Evolutionary conservation across 2,888 invertebrate species (phyloP).

Genomic region (Drosophila recens): DNA sequence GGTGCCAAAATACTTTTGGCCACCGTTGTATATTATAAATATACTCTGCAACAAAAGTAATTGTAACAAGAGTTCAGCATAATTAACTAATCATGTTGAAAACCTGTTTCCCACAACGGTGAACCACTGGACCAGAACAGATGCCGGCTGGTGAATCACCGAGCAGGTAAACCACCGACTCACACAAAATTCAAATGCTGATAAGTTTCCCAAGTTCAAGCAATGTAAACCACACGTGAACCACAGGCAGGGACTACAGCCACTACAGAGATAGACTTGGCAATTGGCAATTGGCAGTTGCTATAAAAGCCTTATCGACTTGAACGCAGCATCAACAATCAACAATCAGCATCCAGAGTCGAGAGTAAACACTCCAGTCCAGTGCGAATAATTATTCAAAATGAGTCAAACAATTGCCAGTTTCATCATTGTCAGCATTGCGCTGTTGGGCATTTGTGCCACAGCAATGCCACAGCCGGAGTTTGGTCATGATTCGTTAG

Average conservation of each 20-base stretch:
- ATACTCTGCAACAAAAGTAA: too few relatives aligned
- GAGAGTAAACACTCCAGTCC: conserved; percentile 10
- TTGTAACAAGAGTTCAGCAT: not conserved
- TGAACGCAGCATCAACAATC: conserved; percentile 38
- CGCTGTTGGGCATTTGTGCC: conserved; percentile 27
- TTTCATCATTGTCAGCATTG: conserved; percentile 40
- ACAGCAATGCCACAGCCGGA: conserved; percentile 52
- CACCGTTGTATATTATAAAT: too few relatives aligned
- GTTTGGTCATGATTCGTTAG: not conserved
- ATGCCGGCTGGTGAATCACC: not conserved
- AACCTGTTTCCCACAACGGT: not conserved
- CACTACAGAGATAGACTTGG: not conserved
- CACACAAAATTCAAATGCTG: conserved; percentile 11
- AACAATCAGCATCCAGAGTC: conserved; percentile 25
- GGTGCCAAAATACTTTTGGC: too few relatives aligned
- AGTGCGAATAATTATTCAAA: conserved; percentile 8
- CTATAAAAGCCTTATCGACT: conserved; percentile 33
- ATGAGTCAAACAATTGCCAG: conserved; percentile 42
- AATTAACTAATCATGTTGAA: not conserved
- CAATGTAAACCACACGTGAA: conserved; percentile 44
- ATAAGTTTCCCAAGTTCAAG: conserved; percentile 27
- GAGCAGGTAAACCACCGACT: conserved; percentile 45
- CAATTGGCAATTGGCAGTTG: not conserved
- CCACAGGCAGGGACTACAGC: not conserved
- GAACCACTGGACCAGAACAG: not conserved